Evolutionary conservation across 2,113 vertebrate species (phyloP).

Genomic region (Lepisosteus oculatus): DNA sequence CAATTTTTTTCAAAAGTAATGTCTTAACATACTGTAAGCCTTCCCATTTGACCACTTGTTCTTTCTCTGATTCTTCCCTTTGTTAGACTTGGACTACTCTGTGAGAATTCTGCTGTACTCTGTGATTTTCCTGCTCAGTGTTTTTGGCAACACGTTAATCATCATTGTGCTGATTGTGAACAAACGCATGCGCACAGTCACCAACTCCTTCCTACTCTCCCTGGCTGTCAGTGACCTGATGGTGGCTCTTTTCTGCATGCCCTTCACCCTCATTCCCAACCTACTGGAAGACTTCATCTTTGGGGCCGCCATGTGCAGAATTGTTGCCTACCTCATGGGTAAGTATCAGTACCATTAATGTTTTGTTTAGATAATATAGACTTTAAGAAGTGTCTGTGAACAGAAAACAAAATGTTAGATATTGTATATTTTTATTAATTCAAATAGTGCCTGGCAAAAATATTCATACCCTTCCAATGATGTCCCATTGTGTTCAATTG

Average conservation of each 20-base stretch:
- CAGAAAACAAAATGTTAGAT: too few relatives aligned
- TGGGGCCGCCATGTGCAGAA: slow-evolving; percentile 86
- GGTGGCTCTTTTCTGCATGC: slow-evolving; percentile 90
- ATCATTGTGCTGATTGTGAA: slow-evolving; percentile 83
- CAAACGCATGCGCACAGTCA: slow-evolving; percentile 87
- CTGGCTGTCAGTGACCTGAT: slow-evolving; percentile 91
- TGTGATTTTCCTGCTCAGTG: slow-evolving; percentile 83
- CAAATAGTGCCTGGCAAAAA: too few relatives aligned
- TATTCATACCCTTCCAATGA: too few relatives aligned
- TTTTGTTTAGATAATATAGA: too few relatives aligned
- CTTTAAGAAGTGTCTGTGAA: too few relatives aligned
- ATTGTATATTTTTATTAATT: too few relatives aligned
- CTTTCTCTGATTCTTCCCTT: slow-evolving; percentile 9
- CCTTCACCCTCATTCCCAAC: slow-evolving; percentile 90
- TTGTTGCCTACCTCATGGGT: slow-evolving; percentile 93
- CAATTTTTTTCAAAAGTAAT: neutral
- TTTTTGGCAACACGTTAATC: slow-evolving; percentile 86
- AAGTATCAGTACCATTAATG: slow-evolving; percentile 23
- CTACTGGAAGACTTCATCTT: slow-evolving; percentile 93
- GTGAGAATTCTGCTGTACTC: slow-evolving; percentile 81
- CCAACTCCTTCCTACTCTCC: slow-evolving; percentile 92
- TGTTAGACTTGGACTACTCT: slow-evolving; percentile 75
- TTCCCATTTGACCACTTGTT: neutral
- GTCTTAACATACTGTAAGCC: neutral
- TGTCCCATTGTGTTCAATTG: too few relatives aligned